phyloP scores from a whole-genome alignment of 2,888 invertebrate species.

The Polia nebulosa region DNA sequence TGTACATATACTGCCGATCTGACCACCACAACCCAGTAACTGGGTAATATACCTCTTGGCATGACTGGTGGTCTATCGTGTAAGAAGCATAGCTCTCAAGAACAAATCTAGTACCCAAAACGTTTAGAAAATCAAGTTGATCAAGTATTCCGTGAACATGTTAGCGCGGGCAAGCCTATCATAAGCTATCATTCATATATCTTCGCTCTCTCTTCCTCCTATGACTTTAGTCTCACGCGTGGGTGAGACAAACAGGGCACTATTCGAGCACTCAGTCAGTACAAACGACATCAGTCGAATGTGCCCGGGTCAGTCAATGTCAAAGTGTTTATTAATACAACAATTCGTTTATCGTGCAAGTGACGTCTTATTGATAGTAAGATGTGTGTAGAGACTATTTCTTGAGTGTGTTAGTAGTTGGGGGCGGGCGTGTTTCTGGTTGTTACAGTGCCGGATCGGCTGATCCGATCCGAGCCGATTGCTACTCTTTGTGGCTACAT shows the following conservation, averaged over 20 bases:
- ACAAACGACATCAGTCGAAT: conserved; percentile 33
- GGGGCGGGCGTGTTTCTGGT: conserved; percentile 3
- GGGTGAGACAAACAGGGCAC: conserved; percentile 29
- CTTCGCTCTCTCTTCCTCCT: neutral
- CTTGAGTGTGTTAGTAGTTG: neutral
- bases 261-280: conserved; percentile 51
- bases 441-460: no score
- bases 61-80: no score
- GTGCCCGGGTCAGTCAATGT: conserved; percentile 66
- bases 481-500: no score
- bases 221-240: neutral
- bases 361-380: conserved; percentile 13
- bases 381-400: neutral
- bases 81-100: no score
- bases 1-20: no score
- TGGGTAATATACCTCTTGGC: no score
- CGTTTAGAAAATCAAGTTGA: neutral
- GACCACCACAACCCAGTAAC: no score
- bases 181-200: conserved; percentile 16
- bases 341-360: conserved; percentile 6
- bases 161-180: conserved; percentile 18
- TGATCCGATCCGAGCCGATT: no score
- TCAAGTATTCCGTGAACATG: conserved; percentile 14
- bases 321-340: conserved; percentile 50
- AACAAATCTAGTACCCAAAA: no score